Evolutionary conservation across 2,113 vertebrate species (phyloP).

Genomic region (Hippolais icterina): DNA sequence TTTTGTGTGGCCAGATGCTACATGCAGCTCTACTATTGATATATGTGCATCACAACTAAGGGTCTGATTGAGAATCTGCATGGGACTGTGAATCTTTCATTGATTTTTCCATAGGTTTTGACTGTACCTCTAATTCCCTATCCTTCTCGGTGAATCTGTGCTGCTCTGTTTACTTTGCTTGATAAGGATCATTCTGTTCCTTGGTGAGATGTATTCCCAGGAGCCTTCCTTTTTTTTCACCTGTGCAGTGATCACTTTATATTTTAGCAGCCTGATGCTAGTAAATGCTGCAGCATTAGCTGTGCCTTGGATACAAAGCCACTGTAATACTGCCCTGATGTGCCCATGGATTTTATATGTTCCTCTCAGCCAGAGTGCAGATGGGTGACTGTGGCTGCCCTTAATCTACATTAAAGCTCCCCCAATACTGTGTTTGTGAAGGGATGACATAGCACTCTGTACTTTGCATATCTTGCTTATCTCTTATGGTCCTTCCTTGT

Average conservation of each 20-base stretch:
- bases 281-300: not conserved
- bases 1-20: not conserved
- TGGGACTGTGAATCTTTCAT: not conserved
- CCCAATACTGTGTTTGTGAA: not conserved
- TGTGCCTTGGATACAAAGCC: not conserved
- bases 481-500: not conserved
- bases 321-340: not conserved
- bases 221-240: not conserved
- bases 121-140: not conserved
- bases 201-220: not conserved
- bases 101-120: slow-evolving; percentile 1
- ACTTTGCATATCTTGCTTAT: not conserved
- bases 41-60: not conserved
- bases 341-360: not conserved
- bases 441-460: not conserved
- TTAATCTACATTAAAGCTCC: not conserved
- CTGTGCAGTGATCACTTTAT: not conserved
- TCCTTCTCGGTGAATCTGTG: not conserved
- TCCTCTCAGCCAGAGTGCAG: not conserved
- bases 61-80: not conserved
- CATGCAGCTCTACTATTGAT: not conserved
- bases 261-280: slow-evolving; percentile 26
- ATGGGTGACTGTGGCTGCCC: not conserved
- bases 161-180: slow-evolving; percentile 16
- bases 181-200: slow-evolving; percentile 13